phyloP scores from a whole-genome alignment of 2,888 invertebrate species.

The Julus scanicus region DNA sequence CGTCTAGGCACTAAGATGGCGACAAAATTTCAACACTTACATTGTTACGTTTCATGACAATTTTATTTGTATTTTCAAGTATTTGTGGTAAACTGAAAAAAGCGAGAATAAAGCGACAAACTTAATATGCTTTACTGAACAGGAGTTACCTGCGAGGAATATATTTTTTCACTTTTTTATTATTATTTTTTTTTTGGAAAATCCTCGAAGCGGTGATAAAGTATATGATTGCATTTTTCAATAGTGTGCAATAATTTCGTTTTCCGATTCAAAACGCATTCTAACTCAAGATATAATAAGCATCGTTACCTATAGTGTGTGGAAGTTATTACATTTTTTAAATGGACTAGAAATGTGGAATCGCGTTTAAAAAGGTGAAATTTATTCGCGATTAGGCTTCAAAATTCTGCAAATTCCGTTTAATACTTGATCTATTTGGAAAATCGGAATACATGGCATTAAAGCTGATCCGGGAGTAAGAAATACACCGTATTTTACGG shows the following conservation, averaged over 20 bases:
- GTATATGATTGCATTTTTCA: conserved; percentile 31
- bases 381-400: neutral
- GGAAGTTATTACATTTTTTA: neutral
- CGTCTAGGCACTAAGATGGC: conserved; percentile 14
- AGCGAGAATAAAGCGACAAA: neutral
- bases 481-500: no score
- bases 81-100: neutral
- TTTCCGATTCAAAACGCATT: neutral
- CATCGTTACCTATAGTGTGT: neutral
- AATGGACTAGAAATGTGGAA: neutral
- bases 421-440: no score
- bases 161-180: neutral
- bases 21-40: neutral
- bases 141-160: neutral
- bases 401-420: no score
- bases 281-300: neutral
- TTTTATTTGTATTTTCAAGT: neutral
- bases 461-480: no score
- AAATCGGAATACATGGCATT: no score
- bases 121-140: neutral
- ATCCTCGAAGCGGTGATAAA: neutral
- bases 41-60: conserved; percentile 17
- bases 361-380: neutral
- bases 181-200: neutral
- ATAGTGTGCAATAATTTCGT: neutral